Conservation (phyloP, 2,888 invertebrate species). For the Trachelus troglodyta region DNA sequence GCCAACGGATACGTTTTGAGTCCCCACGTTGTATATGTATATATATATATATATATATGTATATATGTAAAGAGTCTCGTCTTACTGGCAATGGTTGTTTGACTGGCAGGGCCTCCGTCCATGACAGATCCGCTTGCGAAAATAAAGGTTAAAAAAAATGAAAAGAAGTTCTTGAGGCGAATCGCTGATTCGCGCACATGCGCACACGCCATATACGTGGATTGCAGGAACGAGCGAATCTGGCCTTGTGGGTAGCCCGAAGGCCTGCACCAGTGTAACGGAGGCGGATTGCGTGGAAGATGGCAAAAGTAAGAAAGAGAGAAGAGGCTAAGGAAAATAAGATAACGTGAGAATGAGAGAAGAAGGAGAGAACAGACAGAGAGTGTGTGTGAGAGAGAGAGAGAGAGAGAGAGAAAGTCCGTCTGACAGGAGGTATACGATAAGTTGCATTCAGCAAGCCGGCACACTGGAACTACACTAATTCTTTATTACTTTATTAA, state of each 20-base stretch:
- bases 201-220: background rate
- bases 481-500: constrained; percentile 8
- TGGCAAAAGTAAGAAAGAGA: background rate
- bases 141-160: background rate
- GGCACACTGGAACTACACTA: background rate
- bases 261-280: background rate
- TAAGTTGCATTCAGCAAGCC: background rate
- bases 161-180: background rate
- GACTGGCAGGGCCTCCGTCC: constrained; percentile 53
- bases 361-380: background rate
- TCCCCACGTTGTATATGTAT: background rate
- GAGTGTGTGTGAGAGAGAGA: background rate
- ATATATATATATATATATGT: too few species aligned
- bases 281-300: background rate
- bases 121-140: constrained; percentile 10
- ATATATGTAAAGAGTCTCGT: too few species aligned
- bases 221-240: background rate
- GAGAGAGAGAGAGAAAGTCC: constrained; percentile 12
- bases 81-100: constrained; percentile 33
- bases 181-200: background rate
- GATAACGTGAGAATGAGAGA: background rate
- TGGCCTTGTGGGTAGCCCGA: background rate
- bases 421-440: constrained; percentile 21
- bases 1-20: background rate
- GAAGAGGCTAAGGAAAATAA: background rate